A percentile compares a stretch with the other conserved stretches of the same genome.
Evolutionary conservation across 2,888 invertebrate genomes (phyloP).

Genomic region (Cantharis nigra): DNA sequence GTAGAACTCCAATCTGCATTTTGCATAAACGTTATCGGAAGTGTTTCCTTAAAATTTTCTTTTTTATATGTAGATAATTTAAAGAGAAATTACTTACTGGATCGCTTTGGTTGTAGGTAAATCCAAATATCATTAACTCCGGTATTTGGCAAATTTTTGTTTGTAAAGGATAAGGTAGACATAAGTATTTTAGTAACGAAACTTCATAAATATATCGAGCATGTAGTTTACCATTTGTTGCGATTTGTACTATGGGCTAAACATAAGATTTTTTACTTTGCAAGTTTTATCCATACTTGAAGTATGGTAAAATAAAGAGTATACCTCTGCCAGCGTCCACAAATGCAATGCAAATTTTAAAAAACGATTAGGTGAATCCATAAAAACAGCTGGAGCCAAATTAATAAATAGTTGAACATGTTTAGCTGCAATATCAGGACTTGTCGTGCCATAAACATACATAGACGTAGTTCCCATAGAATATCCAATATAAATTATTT

Average conservation of each 20-base stretch:
- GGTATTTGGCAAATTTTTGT: slow-evolving; percentile 11
- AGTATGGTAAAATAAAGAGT: neutral
- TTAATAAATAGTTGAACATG: slow-evolving; percentile 24
- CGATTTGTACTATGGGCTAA: slow-evolving; percentile 6
- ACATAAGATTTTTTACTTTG: neutral
- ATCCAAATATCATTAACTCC: slow-evolving; percentile 11
- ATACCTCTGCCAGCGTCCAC: slow-evolving; percentile 9
- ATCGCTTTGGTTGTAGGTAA: slow-evolving; percentile 19
- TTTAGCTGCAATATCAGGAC: slow-evolving; percentile 21
- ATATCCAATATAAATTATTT: slow-evolving; percentile 29
- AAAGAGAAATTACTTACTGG: slow-evolving; percentile 23
- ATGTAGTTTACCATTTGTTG: slow-evolving; percentile 14
- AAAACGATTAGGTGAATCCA: neutral
- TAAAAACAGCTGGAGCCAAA: slow-evolving; percentile 22
- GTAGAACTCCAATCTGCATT: slow-evolving; percentile 26
- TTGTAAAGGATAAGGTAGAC: slow-evolving; percentile 17
- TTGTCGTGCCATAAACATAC: slow-evolving; percentile 22
- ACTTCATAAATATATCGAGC: neutral
- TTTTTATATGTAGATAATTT: neutral
- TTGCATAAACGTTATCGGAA: slow-evolving; percentile 22
- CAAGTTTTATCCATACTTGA: neutral
- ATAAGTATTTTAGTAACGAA: neutral
- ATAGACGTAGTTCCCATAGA: slow-evolving; percentile 32
- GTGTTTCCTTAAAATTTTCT: slow-evolving; percentile 18
- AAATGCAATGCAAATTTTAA: neutral